Conservation (phyloP, 2,888 invertebrate genomes). For the Drosophila barbarae region DNA sequence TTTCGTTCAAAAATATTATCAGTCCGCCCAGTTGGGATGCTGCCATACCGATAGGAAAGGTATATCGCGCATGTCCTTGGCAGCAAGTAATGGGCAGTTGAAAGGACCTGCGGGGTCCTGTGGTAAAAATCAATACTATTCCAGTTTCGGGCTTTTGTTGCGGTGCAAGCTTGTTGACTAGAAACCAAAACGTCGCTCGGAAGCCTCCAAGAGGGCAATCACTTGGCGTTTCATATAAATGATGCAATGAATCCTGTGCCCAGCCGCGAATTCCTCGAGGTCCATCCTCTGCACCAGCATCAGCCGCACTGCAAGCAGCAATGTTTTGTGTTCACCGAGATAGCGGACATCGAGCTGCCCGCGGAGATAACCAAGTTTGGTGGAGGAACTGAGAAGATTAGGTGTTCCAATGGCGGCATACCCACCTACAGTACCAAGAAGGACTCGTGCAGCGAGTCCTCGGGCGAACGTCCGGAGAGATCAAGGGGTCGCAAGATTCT, state of each 20-base stretch:
- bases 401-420: constrained; percentile 76
- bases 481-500: constrained; percentile 75
- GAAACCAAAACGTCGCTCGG: neutral
- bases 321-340: constrained; percentile 80
- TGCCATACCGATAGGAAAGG: constrained; percentile 8
- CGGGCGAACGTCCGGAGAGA: constrained; percentile 64
- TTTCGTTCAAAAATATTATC: neutral
- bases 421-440: constrained; percentile 75
- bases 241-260: constrained; percentile 78
- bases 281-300: constrained; percentile 77
- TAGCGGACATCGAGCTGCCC: constrained; percentile 79
- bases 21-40: neutral
- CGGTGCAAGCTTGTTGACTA: constrained; percentile 27
- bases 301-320: constrained; percentile 79
- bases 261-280: constrained; percentile 79
- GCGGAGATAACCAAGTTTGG: constrained; percentile 79
- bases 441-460: constrained; percentile 70
- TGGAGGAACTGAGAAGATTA: constrained; percentile 75
- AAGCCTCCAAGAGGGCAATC: neutral
- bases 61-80: constrained; percentile 29
- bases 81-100: neutral
- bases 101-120: constrained; percentile 6
- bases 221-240: constrained; percentile 2
- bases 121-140: constrained; percentile 29
- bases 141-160: constrained; percentile 8